These are phyloP conservation scores for Orycteropus afer DNA, from an alignment of 2,113 vertebrate species.

Conservation along the genomic window DNA sequence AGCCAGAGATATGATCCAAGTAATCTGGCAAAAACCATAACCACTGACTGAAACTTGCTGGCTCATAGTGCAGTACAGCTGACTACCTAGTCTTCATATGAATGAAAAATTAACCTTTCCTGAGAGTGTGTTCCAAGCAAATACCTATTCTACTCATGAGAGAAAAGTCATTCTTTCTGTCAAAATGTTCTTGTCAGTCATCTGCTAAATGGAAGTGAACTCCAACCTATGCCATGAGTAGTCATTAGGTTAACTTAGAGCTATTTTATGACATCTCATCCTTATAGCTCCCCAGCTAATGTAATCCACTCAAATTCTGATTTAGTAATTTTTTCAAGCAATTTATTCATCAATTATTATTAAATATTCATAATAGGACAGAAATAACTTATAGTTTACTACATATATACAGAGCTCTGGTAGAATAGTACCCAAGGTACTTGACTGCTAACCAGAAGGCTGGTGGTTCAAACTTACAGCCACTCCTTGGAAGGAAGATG, in stretches of 20 bases:
- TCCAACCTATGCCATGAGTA: not conserved
- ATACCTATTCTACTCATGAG: not conserved
- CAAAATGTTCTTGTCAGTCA: not conserved
- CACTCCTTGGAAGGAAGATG: too few relatives aligned
- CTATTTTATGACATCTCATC: not conserved
- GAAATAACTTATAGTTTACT: not conserved
- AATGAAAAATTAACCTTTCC: not conserved
- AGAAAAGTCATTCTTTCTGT: not conserved
- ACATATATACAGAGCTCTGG: too few relatives aligned
- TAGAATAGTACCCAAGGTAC: too few relatives aligned
- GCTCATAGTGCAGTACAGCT: not conserved
- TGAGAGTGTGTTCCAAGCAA: not conserved
- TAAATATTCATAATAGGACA: not conserved
- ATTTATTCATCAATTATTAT: not conserved
- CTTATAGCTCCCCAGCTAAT: not conserved
- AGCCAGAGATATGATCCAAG: not conserved
- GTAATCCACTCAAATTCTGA: not conserved
- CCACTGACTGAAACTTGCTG: not conserved
- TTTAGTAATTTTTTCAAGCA: not conserved
- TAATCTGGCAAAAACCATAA: not conserved
- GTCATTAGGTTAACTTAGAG: not conserved
- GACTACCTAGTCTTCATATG: not conserved
- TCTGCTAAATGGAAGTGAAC: not conserved
- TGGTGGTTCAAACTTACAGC: too few relatives aligned
- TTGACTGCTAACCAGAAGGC: too few relatives aligned